phyloP scores from a whole-genome alignment of 2,113 vertebrate species.

The Sander vitreus region DNA sequence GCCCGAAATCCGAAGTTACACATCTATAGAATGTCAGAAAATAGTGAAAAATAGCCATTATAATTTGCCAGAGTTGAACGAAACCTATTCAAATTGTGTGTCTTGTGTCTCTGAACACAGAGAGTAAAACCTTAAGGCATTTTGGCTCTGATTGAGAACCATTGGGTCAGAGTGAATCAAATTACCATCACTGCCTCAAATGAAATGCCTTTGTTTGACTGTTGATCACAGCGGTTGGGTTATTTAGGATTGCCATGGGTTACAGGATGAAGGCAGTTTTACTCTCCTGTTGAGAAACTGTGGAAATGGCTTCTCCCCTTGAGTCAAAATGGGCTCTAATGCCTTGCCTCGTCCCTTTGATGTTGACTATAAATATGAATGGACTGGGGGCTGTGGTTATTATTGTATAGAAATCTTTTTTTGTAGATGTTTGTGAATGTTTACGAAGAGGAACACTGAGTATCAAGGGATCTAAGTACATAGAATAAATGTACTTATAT shows the following conservation, averaged over 20 bases:
- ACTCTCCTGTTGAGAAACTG: slow-evolving; percentile 61
- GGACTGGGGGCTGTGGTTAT: slow-evolving; percentile 58
- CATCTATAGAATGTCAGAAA: background rate
- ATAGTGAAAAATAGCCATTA: background rate
- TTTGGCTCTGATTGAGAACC: slow-evolving; percentile 63
- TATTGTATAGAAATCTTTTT: slow-evolving; percentile 68
- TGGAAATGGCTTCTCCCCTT: slow-evolving; percentile 71
- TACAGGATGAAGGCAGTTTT: slow-evolving; percentile 59
- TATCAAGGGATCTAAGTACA: slow-evolving; percentile 33
- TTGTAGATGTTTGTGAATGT: slow-evolving; percentile 53
- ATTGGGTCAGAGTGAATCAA: slow-evolving; percentile 76
- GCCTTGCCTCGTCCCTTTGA: slow-evolving; percentile 69
- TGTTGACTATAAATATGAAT: slow-evolving; percentile 77
- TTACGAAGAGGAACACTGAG: slow-evolving; percentile 48
- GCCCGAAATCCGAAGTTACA: background rate
- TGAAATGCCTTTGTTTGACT: slow-evolving; percentile 73
- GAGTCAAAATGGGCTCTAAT: slow-evolving; percentile 72
- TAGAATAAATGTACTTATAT: slow-evolving; percentile 15
- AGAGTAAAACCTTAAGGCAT: slow-evolving; percentile 51
- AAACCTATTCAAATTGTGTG: background rate
- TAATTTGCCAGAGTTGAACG: background rate
- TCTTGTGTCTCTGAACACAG: slow-evolving; percentile 34
- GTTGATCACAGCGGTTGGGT: slow-evolving; percentile 63
- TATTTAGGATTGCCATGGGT: slow-evolving; percentile 55
- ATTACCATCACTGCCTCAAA: slow-evolving; percentile 75